A percentile compares a stretch with the other conserved stretches of the same genome.
Conservation (phyloP, 2,888 invertebrate genomes). For the Archaeoteleia sp. region DNA sequence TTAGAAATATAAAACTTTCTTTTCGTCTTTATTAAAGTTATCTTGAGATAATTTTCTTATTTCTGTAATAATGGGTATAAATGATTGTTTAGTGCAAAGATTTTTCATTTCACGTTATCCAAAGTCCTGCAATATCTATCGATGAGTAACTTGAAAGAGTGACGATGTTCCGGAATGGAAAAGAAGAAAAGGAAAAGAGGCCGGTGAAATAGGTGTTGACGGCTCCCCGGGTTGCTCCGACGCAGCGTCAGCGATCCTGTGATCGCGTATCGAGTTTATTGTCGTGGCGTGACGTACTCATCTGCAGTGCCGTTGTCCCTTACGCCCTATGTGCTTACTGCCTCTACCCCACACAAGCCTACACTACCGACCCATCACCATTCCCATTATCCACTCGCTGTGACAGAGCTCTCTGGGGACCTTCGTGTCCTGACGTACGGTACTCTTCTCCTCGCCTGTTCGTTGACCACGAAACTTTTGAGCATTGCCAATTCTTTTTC, state of each 20-base stretch:
- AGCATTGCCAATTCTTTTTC: conserved; percentile 13
- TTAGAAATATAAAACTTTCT: too few relatives aligned
- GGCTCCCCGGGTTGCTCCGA: conserved; percentile 73
- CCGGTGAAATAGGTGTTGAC: conserved; percentile 71
- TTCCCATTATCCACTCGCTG: conserved; percentile 73
- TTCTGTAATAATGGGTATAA: too few relatives aligned
- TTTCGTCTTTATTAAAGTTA: too few relatives aligned
- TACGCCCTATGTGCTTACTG: conserved; percentile 54
- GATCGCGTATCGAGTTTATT: conserved; percentile 72
- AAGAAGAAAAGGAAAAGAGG: conserved; percentile 51
- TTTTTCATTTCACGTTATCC: conserved; percentile 7
- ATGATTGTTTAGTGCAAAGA: background rate
- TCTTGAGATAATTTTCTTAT: too few relatives aligned
- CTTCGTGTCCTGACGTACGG: conserved; percentile 31
- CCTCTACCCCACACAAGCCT: conserved; percentile 32
- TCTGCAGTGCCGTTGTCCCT: conserved; percentile 63
- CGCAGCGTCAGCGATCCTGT: conserved; percentile 70
- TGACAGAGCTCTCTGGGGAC: conserved; percentile 73
- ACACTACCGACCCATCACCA: conserved; percentile 65
- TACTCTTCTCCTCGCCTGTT: conserved; percentile 40
- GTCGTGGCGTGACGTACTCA: conserved; percentile 73
- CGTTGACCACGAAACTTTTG: conserved; percentile 49
- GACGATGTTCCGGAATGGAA: conserved; percentile 54
- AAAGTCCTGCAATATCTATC: conserved; percentile 17
- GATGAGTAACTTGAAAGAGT: conserved; percentile 41